Conservation (phyloP, 2,113 vertebrate species). For the Spilogale gracilis region DNA sequence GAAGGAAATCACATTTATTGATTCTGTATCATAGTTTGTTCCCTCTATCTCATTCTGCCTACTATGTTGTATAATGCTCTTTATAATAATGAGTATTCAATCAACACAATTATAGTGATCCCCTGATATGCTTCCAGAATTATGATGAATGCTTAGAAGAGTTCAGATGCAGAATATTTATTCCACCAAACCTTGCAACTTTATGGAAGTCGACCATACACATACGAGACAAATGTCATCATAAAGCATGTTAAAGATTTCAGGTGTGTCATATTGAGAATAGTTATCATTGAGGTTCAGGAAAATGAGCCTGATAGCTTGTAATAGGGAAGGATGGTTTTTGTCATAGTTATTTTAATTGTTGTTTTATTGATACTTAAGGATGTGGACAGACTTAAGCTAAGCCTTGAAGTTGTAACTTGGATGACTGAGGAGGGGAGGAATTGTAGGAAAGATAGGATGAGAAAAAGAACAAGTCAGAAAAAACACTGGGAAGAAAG, state of each 20-base stretch:
- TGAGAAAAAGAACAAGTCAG: not conserved
- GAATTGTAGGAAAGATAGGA: not conserved
- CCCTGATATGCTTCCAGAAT: not conserved
- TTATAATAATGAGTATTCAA: not conserved
- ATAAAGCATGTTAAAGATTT: not conserved
- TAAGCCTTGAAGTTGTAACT: not conserved
- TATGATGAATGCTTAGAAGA: not conserved
- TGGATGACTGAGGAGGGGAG: not conserved
- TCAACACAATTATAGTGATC: not conserved
- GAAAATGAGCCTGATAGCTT: not conserved
- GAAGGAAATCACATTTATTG: not conserved
- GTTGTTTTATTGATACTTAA: conserved; percentile 10
- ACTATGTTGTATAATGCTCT: not conserved
- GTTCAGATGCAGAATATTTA: not conserved
- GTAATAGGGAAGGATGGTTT: not conserved
- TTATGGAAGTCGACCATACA: not conserved
- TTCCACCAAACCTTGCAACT: not conserved
- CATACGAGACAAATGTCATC: not conserved
- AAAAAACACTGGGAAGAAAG: not conserved
- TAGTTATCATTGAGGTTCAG: not conserved
- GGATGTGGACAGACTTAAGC: not conserved
- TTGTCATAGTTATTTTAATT: not conserved
- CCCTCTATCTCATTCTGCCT: not conserved
- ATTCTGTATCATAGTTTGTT: not conserved
- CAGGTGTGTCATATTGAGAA: not conserved